Conservation (phyloP, 2,113 vertebrate species). For the Lampris incognitus region DNA sequence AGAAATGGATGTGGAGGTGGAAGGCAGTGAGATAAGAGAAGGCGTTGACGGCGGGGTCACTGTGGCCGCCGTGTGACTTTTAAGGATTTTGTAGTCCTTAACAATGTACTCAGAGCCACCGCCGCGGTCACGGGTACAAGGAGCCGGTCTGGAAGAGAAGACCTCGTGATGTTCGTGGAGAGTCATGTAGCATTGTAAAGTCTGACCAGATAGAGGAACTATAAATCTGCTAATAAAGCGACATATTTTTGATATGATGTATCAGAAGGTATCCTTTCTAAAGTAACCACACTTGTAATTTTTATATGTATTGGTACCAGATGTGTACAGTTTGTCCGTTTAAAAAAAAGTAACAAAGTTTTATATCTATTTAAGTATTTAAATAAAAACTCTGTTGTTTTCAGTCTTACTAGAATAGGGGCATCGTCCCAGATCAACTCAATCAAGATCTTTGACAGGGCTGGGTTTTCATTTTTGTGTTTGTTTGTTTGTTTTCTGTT, state of each 20-base stretch:
- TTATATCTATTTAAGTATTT: constrained; percentile 87
- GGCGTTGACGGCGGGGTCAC: not conserved
- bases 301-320: constrained; percentile 82
- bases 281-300: constrained; percentile 86
- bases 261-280: constrained; percentile 85
- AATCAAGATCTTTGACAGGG: constrained; percentile 45
- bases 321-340: constrained; percentile 81
- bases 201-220: constrained; percentile 83
- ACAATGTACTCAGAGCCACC: not conserved
- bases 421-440: constrained; percentile 33
- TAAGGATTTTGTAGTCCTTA: not conserved
- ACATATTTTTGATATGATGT: constrained; percentile 91
- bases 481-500: too few relatives aligned
- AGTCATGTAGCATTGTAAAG: constrained; percentile 90
- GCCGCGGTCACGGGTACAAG: constrained; percentile 7
- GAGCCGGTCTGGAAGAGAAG: constrained; percentile 29
- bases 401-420: constrained; percentile 56
- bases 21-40: not conserved
- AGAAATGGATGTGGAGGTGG: constrained; percentile 87
- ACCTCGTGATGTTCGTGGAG: constrained; percentile 68
- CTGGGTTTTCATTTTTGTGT: constrained; percentile 23
- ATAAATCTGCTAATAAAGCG: constrained; percentile 89
- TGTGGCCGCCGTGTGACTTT: not conserved
- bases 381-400: constrained; percentile 66
- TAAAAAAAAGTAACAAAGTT: constrained; percentile 71